Percentiles rank a stretch among this genome's conserved stretches.
These are phyloP conservation scores for Pyrocoelia pectoralis DNA, from an alignment of 2,888 invertebrate species.

Conservation along the genomic window DNA sequence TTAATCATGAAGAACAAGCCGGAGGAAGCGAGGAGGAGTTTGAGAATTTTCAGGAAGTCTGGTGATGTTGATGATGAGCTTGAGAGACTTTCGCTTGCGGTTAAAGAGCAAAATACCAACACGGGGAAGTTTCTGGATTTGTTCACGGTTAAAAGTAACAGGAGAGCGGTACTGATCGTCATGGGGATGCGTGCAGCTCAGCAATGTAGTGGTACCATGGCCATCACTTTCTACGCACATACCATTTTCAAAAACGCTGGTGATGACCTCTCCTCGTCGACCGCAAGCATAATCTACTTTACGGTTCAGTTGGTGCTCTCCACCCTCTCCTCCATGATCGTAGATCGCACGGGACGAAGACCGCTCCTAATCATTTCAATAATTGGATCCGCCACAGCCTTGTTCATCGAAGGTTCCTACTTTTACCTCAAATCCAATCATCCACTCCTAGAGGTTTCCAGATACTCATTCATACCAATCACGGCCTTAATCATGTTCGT, in stretches of 20 bases:
- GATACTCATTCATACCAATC: conserved; percentile 57
- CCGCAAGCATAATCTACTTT: conserved; percentile 66
- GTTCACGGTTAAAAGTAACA: conserved; percentile 63
- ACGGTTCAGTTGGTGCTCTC: conserved; percentile 66
- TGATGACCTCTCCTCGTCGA: conserved; percentile 59
- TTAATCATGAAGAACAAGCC: conserved; percentile 55
- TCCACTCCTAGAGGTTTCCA: conserved; percentile 45
- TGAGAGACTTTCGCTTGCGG: conserved; percentile 43
- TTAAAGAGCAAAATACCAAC: conserved; percentile 54
- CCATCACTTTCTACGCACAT: conserved; percentile 67
- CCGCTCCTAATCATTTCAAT: conserved; percentile 67
- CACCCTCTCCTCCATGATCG: conserved; percentile 63
- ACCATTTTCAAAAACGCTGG: conserved; percentile 64
- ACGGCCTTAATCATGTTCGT: conserved; percentile 59
- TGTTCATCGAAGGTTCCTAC: conserved; percentile 56
- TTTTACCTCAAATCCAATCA: conserved; percentile 55
- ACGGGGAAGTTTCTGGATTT: conserved; percentile 63
- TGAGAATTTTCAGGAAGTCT: conserved; percentile 66
- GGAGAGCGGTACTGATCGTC: conserved; percentile 68
- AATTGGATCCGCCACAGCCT: conserved; percentile 53
- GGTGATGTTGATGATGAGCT: conserved; percentile 60
- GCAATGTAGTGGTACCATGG: conserved; percentile 67
- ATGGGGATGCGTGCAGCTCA: conserved; percentile 67
- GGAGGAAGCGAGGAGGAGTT: conserved; percentile 60
- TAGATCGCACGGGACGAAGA: conserved; percentile 70